Base-by-base conservation (phyloP, 1,140 invertebrate species). In the Ladona fulva region DNA sequence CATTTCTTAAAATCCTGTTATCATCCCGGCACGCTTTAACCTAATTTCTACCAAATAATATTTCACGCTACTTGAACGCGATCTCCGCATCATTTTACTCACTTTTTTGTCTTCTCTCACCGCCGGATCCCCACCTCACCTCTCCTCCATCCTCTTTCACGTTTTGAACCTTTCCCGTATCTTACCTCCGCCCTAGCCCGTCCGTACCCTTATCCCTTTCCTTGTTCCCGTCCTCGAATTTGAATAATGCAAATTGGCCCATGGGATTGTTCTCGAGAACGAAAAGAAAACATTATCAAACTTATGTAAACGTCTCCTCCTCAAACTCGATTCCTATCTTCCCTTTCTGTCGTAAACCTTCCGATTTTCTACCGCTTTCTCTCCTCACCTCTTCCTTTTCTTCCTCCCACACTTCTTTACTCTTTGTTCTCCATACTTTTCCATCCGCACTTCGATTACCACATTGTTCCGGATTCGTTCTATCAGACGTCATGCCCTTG, bases 191-290 rank as follows among this genome's bases (percentile, higher is more conserved):
- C n/a, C 52, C 16, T 6, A 66, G 5, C 52, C 52, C 52, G 14
- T 6, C 52, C n/a, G n/a, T n/a, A n/a, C n/a, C n/a, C n/a, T n/a
- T n/a, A 5, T 22, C 52, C 52, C 52, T 66, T 22, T 22, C 52
- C 14, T 66, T 22, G 3, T 12, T 16, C 5, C n/a, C 52, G 10
- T 19, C 52, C n/a, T 12, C 3, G 52, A 66, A 66, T 66, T 66
- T 66, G 52, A 66, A 66, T 66, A 66, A 66, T 66, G 52, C 52
- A 66, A 66, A 66, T 66, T 66, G 52, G 52, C 52, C 52, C 52
- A 16, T 66, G 52, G 52, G 52, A 66, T 66, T 66, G 52, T 66
- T 66, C 52, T 66, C 52, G 52, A 66, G 52, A 66, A 66, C 52
- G 52, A 66, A 66, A 66, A 16, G 52, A 66, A 66, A 66, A 66